Evolutionary conservation across 2,113 vertebrate species (phyloP).

Genomic region (Zosterops lateralis): DNA sequence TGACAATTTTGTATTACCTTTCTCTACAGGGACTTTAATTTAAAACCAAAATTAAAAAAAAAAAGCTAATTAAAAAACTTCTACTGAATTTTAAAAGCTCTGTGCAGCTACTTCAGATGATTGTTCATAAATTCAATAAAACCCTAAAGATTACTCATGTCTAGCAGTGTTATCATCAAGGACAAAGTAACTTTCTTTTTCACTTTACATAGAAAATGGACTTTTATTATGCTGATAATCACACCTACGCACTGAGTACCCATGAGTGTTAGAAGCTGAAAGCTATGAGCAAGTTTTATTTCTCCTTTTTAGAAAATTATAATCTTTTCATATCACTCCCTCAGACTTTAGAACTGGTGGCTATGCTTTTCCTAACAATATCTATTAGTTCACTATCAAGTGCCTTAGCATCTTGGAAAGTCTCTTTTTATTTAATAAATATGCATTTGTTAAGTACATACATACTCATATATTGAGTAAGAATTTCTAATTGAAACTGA

Average conservation of each 20-base stretch:
- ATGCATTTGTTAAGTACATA: background rate
- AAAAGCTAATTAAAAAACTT: slow-evolving; percentile 3
- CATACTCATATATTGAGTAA: background rate
- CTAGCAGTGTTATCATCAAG: background rate
- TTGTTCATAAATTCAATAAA: slow-evolving; percentile 33
- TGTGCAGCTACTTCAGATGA: background rate
- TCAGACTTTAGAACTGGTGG: background rate
- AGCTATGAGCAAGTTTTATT: background rate
- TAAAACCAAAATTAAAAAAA: background rate
- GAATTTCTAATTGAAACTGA: background rate
- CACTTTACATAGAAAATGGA: slow-evolving; percentile 6
- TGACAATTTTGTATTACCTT: background rate
- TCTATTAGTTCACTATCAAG: background rate
- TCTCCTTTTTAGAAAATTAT: background rate
- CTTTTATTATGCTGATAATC: slow-evolving; percentile 33
- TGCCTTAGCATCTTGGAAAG: background rate
- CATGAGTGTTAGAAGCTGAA: background rate
- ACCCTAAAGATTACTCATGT: background rate
- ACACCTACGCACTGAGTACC: slow-evolving; percentile 1
- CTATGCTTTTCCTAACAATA: background rate
- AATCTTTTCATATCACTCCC: background rate
- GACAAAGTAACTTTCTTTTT: slow-evolving; percentile 25
- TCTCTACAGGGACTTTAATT: background rate
- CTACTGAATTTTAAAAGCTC: background rate
- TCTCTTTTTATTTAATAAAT: background rate